Evolutionary conservation across 2,888 invertebrate species (phyloP), one percentile per base, ranked within the genome.

Genomic region (Parnassius apollo): DNA sequence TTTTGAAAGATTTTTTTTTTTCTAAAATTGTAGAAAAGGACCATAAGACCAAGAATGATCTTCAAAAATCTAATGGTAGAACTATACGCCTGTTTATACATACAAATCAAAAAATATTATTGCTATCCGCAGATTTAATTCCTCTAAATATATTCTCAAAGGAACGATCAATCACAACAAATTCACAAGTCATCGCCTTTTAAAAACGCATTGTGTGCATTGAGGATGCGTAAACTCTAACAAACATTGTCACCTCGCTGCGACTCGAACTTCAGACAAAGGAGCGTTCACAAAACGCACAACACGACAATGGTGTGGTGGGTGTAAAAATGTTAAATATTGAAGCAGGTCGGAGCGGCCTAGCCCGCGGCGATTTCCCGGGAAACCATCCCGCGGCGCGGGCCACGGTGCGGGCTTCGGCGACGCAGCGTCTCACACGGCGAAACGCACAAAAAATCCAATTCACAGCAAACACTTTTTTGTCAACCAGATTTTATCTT

Each of bases 111-210:
- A 35, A 25, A 25, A 7, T 18, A 18, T 18, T 18, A 35, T 56
- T 18, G 1, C 18, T 22, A 12, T 49, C 9, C 49, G 49, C 78
- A 77, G 75, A 75, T 78, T 83, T 82, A 7, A 81, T 80, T 74
- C 71, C 68, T 59, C 13, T 62, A 66, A 62, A 70, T 66, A 73
- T 46, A 56, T 51, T n/a, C 82, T 80, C 76, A 68, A 71, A 72
- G 77, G 82, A 77, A 77, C 82, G 74, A 91, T 91, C 91, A 78
- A 91, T 91, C 91, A 90, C 77, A 83, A 85, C 86, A 90, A 91
- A 90, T 91, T 91, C 91, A 91, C 91, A 85, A 91, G 91, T 91
- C 91, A 91, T 91, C 91, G 87, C 74, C 77, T 86, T 76, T 86
- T 83, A 87, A 89, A 88, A 88, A 84, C 71, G 68, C 77, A 87